Percentiles rank a stretch among this genome's conserved stretches.
Evolutionary conservation across 2,888 invertebrate genomes (phyloP).

Genomic region (Drosophila sordidapex): DNA sequence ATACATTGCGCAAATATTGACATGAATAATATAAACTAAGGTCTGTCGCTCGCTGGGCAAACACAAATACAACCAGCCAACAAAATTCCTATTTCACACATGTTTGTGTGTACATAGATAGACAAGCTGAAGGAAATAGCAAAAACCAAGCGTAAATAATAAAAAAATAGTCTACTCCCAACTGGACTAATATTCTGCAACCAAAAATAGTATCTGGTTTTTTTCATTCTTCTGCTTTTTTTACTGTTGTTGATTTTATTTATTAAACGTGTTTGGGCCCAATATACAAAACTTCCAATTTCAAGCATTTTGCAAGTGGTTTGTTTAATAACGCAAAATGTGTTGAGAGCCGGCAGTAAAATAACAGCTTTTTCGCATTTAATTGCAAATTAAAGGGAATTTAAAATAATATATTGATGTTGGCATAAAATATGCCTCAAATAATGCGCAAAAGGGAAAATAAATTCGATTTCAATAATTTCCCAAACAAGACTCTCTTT

Average conservation of each 20-base stretch:
- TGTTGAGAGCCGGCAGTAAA: background rate
- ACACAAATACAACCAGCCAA: conserved; percentile 22
- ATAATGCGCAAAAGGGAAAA: background rate
- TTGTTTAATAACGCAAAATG: no score
- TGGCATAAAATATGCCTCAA: background rate
- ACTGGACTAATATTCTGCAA: conserved; percentile 41
- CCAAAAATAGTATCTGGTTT: conserved; percentile 29
- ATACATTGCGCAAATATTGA: conserved; percentile 63
- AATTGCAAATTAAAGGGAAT: background rate
- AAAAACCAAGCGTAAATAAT: conserved; percentile 5
- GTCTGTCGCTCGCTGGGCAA: conserved; percentile 46
- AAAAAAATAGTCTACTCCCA: conserved; percentile 19
- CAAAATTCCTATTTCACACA: conserved; percentile 19
- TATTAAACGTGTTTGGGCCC: conserved; percentile 36
- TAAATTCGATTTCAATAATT: background rate
- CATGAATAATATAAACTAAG: conserved; percentile 43
- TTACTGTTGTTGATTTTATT: conserved; percentile 19
- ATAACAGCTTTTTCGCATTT: background rate
- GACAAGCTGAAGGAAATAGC: conserved; percentile 5
- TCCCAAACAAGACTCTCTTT: background rate
- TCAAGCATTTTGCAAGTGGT: background rate
- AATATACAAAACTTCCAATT: conserved; percentile 1
- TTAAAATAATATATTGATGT: background rate
- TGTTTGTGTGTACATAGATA: background rate
- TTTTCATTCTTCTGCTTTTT: background rate